A percentile compares a stretch with the other conserved stretches of the same genome.
Conservation (phyloP, 2,888 invertebrate genomes). For the Tetramorium bicarinatum region DNA sequence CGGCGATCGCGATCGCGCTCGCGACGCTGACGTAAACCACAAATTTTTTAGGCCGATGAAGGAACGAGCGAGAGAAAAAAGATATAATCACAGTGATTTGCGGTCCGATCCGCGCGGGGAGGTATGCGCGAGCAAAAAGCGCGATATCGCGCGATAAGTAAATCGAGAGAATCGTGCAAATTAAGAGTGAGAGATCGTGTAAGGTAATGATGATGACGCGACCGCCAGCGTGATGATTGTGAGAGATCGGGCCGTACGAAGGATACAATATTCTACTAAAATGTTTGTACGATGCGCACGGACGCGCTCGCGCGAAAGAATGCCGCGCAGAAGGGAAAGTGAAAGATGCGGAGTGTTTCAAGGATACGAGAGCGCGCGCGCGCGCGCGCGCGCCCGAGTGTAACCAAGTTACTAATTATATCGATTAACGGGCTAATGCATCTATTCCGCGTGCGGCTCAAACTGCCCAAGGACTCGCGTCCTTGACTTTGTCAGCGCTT, state of each 20-base stretch:
- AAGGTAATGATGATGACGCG: slow-evolving; percentile 54
- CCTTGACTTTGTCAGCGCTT: slow-evolving; percentile 49
- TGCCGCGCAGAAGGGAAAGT: slow-evolving; percentile 53
- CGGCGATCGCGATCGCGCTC: slow-evolving; percentile 44
- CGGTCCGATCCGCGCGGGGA: slow-evolving; percentile 8
- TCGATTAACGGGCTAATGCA: slow-evolving; percentile 52
- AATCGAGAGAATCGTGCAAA: slow-evolving; percentile 41
- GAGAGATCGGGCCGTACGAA: slow-evolving; percentile 39
- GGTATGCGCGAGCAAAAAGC: slow-evolving; percentile 17
- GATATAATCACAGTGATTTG: slow-evolving; percentile 24
- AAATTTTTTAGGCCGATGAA: background rate
- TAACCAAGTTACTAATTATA: slow-evolving; percentile 52
- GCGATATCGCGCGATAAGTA: slow-evolving; percentile 39
- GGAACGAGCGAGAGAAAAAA: slow-evolving; percentile 3
- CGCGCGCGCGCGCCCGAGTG: background rate
- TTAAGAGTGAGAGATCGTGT: slow-evolving; percentile 45
- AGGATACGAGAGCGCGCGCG: slow-evolving; percentile 38
- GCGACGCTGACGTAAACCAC: background rate
- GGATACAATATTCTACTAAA: slow-evolving; percentile 50
- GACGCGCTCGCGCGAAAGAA: slow-evolving; percentile 45
- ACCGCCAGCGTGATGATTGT: slow-evolving; percentile 32
- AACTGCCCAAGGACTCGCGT: slow-evolving; percentile 47
- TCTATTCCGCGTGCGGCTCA: slow-evolving; percentile 42
- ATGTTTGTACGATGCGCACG: slow-evolving; percentile 46
- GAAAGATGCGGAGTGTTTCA: slow-evolving; percentile 55